Percentiles rank a stretch among this genome's conserved stretches.
phyloP scores from a whole-genome alignment of 2,797 vertebrate species.

The Gorsachius magnificus region DNA sequence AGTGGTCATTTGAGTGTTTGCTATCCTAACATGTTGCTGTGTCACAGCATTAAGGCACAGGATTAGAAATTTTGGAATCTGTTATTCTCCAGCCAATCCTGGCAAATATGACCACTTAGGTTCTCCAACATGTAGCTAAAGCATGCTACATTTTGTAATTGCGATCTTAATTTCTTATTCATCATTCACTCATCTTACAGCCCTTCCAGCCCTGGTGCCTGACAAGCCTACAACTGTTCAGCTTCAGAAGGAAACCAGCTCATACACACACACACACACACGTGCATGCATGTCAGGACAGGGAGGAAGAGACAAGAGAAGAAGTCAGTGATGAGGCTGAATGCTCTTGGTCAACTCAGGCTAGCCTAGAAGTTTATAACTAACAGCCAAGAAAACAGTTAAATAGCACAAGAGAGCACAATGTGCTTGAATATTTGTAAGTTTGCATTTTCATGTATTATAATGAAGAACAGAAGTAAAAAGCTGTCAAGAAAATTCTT shows the following conservation, averaged over 20 bases:
- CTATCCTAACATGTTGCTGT: background rate
- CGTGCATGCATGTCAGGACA: background rate
- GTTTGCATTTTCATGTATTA: background rate
- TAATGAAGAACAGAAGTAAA: conserved; percentile 18
- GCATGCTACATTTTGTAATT: background rate
- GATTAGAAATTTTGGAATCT: background rate
- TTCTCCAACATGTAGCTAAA: background rate
- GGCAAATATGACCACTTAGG: background rate
- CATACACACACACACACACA: background rate
- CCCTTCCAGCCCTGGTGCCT: background rate
- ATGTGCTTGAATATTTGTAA: background rate
- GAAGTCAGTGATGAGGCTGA: background rate
- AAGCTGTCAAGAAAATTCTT: conserved; percentile 43
- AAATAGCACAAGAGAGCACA: background rate
- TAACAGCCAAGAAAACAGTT: background rate
- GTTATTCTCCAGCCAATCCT: background rate
- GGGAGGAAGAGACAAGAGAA: background rate
- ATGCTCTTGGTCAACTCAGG: conserved; percentile 1
- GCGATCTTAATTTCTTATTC: background rate
- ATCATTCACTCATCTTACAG: background rate
- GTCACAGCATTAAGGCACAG: background rate
- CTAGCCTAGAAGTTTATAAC: background rate
- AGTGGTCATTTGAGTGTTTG: background rate
- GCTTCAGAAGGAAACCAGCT: background rate
- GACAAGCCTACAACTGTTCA: background rate